Evolutionary conservation across 1,140 invertebrate species (phyloP).

Genomic region (Euborellia annulipes): DNA sequence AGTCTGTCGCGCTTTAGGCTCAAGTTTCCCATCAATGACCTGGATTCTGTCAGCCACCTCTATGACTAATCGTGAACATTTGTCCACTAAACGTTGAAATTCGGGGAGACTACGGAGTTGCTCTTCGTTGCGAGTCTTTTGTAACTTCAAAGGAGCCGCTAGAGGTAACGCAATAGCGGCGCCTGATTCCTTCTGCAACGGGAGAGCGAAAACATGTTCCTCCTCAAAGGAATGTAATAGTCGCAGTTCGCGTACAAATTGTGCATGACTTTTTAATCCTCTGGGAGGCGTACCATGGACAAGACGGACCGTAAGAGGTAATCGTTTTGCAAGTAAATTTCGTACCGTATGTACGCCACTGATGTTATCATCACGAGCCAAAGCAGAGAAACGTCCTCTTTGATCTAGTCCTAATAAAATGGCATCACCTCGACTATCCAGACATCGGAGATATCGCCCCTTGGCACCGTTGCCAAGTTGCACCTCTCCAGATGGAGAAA

Average conservation of each 20-base stretch:
- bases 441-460: slow-evolving; percentile 68
- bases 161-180: slow-evolving; percentile 66
- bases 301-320: slow-evolving; percentile 78
- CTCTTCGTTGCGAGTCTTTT: slow-evolving; percentile 67
- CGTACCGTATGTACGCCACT: slow-evolving; percentile 78
- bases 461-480: slow-evolving; percentile 38
- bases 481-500: slow-evolving; percentile 54
- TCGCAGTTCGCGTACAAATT: slow-evolving; percentile 70
- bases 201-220: slow-evolving; percentile 62
- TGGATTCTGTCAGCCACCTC: slow-evolving; percentile 71
- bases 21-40: slow-evolving; percentile 13
- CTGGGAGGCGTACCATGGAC: slow-evolving; percentile 72
- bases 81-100: slow-evolving; percentile 62
- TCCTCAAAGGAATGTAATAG: slow-evolving; percentile 62
- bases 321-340: slow-evolving; percentile 68
- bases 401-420: slow-evolving; percentile 70
- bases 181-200: slow-evolving; percentile 60
- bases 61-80: slow-evolving; percentile 55
- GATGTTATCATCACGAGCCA: slow-evolving; percentile 82
- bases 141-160: slow-evolving; percentile 69
- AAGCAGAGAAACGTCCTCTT: slow-evolving; percentile 73
- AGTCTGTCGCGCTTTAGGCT: slow-evolving; percentile 30
- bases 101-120: slow-evolving; percentile 61
- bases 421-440: slow-evolving; percentile 67
- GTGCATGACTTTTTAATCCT: slow-evolving; percentile 56